Conservation (phyloP, 2,797 vertebrate genomes). For the Heterohyrax brucei region DNA sequence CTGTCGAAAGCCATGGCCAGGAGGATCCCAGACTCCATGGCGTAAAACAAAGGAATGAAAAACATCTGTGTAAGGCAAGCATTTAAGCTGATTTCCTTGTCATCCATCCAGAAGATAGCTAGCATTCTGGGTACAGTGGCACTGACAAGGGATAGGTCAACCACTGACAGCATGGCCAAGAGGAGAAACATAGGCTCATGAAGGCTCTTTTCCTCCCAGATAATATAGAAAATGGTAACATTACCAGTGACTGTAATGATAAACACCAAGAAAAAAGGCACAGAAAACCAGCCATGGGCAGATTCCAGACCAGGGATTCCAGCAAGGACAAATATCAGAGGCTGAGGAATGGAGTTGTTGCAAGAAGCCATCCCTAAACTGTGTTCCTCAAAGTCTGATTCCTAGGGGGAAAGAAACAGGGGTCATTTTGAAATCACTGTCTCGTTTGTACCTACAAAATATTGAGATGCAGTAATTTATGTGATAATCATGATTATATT, state of each 20-base stretch:
- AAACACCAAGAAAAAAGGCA: constrained; percentile 80
- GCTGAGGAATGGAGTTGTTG: constrained; percentile 76
- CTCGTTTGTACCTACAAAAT: background rate
- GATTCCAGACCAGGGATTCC: constrained; percentile 80
- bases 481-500: background rate
- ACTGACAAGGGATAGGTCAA: constrained; percentile 79
- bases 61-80: constrained; percentile 84
- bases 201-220: constrained; percentile 76
- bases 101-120: constrained; percentile 81
- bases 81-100: constrained; percentile 79
- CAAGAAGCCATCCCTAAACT: constrained; percentile 70
- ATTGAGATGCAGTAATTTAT: background rate
- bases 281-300: constrained; percentile 75
- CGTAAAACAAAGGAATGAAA: constrained; percentile 82
- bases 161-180: constrained; percentile 70
- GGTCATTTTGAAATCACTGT: background rate
- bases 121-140: constrained; percentile 81
- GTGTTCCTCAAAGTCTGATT: constrained; percentile 39
- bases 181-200: constrained; percentile 82
- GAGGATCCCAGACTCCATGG: constrained; percentile 85
- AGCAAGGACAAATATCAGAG: constrained; percentile 73
- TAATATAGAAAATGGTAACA: constrained; percentile 66
- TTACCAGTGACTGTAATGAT: constrained; percentile 70
- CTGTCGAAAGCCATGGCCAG: constrained; percentile 84
- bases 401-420: constrained; percentile 60